phyloP scores from a whole-genome alignment of 1,140 invertebrate genomes.

The Ips nitidus region DNA sequence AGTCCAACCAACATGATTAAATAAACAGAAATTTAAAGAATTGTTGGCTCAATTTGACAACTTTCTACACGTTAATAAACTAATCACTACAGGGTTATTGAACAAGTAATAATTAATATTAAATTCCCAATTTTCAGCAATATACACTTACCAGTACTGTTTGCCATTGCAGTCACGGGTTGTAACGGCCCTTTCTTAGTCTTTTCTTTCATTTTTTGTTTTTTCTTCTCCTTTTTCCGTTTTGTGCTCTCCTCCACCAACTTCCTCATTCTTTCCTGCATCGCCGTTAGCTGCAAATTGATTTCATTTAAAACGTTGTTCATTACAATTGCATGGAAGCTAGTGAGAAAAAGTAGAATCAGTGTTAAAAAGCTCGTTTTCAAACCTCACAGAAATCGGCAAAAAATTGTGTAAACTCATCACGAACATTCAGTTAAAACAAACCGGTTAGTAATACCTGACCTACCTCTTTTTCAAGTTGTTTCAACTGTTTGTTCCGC shows the following conservation, averaged over 20 bases:
- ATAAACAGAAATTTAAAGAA: no score
- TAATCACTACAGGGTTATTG: no score
- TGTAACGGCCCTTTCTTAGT: slow-evolving; percentile 52
- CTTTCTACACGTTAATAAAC: no score
- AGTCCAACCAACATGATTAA: no score
- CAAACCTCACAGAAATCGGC: background rate
- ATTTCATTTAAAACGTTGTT: slow-evolving; percentile 14
- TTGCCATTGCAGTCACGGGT: slow-evolving; percentile 35
- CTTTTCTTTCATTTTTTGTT: slow-evolving; percentile 75
- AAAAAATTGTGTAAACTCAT: background rate
- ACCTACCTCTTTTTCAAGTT: slow-evolving; percentile 82
- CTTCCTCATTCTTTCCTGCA: slow-evolving; percentile 92
- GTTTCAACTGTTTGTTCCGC: slow-evolving; percentile 73
- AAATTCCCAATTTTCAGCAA: background rate
- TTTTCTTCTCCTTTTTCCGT: slow-evolving; percentile 78
- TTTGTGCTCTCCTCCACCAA: slow-evolving; percentile 79
- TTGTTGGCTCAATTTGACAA: no score
- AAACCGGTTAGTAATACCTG: background rate
- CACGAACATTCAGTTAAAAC: background rate
- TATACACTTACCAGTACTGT: slow-evolving; percentile 53
- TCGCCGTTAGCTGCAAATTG: slow-evolving; percentile 67
- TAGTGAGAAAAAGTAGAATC: background rate
- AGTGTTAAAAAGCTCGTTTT: slow-evolving; percentile 16
- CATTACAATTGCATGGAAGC: no score
- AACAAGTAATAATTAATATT: no score